Percentiles rank a stretch among this genome's conserved stretches.
Evolutionary conservation across 1,140 invertebrate species (phyloP).

Genomic region (Pseudomyrmex gracilis): DNA sequence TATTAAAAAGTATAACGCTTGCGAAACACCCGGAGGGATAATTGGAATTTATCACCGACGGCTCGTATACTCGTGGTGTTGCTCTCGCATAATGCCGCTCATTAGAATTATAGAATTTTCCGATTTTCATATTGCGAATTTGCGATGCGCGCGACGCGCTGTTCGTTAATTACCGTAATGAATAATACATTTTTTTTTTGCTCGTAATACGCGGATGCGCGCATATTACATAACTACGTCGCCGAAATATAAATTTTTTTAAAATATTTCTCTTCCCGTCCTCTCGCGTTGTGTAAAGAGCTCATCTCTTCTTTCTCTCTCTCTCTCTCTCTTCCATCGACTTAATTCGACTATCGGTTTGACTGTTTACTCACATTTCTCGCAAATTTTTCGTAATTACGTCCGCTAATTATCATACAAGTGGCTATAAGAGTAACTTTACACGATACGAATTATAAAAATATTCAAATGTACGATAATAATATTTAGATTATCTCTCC

Average conservation of each 20-base stretch:
- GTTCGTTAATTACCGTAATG: slow-evolving; percentile 29
- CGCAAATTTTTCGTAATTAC: slow-evolving; percentile 43
- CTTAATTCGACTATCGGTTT: slow-evolving; percentile 34
- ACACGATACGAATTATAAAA: slow-evolving; percentile 37
- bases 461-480: slow-evolving; percentile 48
- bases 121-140: slow-evolving; percentile 20
- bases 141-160: background rate
- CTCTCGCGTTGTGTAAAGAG: slow-evolving; percentile 11
- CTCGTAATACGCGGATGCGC: background rate
- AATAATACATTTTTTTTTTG: slow-evolving; percentile 1
- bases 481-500: slow-evolving; percentile 43
- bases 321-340: background rate
- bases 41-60: slow-evolving; percentile 36
- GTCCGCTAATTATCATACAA: slow-evolving; percentile 31
- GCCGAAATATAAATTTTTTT: slow-evolving; percentile 20
- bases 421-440: slow-evolving; percentile 17
- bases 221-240: background rate
- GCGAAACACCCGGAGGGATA: background rate
- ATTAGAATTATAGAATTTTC: slow-evolving; percentile 28
- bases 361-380: slow-evolving; percentile 18
- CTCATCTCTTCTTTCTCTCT: no score
- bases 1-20: slow-evolving; percentile 24
- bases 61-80: no score
- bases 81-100: background rate
- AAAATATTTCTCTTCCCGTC: background rate